phyloP scores from a whole-genome alignment of 2,113 vertebrate species.

The Benitochromis conjunctus region DNA sequence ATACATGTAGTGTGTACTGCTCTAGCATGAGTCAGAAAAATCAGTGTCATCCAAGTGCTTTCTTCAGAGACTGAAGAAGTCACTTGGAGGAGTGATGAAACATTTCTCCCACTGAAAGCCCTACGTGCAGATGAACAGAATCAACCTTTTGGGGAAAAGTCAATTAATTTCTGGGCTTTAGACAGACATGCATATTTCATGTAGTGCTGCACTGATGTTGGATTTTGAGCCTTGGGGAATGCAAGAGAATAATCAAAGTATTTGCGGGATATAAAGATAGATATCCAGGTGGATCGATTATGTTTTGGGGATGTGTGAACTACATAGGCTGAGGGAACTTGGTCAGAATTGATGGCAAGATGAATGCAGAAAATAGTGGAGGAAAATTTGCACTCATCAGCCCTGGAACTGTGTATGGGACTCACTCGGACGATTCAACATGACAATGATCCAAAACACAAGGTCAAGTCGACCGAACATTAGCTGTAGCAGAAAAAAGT shows the following conservation, averaged over 20 bases:
- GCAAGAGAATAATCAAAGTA: too few relatives aligned
- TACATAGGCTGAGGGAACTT: background rate
- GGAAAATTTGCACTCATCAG: background rate
- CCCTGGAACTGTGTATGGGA: background rate
- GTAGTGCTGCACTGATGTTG: background rate
- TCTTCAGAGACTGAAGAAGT: too few relatives aligned
- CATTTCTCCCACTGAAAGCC: too few relatives aligned
- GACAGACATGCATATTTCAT: background rate
- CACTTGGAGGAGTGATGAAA: too few relatives aligned
- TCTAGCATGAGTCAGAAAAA: background rate
- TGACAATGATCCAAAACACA: background rate
- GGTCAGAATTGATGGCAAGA: background rate
- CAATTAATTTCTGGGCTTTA: background rate
- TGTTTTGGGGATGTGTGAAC: background rate
- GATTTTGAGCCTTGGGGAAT: background rate
- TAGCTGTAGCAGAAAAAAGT: too few relatives aligned
- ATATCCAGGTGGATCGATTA: too few relatives aligned
- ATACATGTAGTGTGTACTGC: background rate
- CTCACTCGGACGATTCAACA: background rate
- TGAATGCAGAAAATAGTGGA: background rate
- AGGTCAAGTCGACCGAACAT: background rate
- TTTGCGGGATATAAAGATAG: too few relatives aligned
- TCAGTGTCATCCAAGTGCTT: too few relatives aligned
- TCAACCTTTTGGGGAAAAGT: background rate
- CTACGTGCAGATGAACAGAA: too few relatives aligned